phyloP scores from a whole-genome alignment of 2,797 vertebrate species.

The Coranthus polyacanthus region DNA sequence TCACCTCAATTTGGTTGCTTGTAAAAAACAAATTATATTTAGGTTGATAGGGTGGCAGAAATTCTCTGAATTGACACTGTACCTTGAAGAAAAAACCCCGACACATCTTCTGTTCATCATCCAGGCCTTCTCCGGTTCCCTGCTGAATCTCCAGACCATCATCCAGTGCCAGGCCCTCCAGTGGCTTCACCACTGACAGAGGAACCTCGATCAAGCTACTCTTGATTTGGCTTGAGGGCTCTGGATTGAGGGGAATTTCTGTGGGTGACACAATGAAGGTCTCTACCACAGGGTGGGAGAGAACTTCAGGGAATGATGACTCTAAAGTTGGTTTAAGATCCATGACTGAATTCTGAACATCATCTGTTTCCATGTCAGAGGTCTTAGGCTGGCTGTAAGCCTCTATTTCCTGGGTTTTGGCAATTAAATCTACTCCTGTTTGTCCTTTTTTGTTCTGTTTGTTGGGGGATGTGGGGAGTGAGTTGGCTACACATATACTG shows the following conservation, averaged over 20 bases:
- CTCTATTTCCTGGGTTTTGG: conserved; percentile 31
- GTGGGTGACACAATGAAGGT: conserved; percentile 90
- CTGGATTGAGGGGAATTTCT: conserved; percentile 82
- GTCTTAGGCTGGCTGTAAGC: conserved; percentile 1
- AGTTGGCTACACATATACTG: conserved; percentile 34
- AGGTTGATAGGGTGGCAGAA: too few species aligned
- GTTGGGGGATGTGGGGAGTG: conserved; percentile 57
- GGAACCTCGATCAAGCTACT: conserved; percentile 95
- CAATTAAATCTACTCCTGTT: conserved; percentile 60
- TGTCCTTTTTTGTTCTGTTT: conserved; percentile 65
- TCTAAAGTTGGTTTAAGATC: conserved; percentile 84
- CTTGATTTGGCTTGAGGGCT: conserved; percentile 64
- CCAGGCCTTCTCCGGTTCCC: conserved; percentile 81
- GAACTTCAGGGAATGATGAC: conserved; percentile 90
- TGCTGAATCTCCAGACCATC: conserved; percentile 83
- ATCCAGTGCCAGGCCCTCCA: conserved; percentile 83
- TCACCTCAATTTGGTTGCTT: background rate
- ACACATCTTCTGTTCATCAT: conserved; percentile 93
- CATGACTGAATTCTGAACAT: conserved; percentile 56
- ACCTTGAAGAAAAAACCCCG: conserved; percentile 99
- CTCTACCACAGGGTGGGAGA: conserved; percentile 90
- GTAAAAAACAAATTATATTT: background rate
- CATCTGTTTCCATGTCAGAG: conserved; percentile 12
- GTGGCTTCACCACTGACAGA: conserved; percentile 89
- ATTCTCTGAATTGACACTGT: conserved; percentile 24